Base-by-base conservation (phyloP, 2,888 invertebrate genomes). In the Perithous albicinctus region DNA sequence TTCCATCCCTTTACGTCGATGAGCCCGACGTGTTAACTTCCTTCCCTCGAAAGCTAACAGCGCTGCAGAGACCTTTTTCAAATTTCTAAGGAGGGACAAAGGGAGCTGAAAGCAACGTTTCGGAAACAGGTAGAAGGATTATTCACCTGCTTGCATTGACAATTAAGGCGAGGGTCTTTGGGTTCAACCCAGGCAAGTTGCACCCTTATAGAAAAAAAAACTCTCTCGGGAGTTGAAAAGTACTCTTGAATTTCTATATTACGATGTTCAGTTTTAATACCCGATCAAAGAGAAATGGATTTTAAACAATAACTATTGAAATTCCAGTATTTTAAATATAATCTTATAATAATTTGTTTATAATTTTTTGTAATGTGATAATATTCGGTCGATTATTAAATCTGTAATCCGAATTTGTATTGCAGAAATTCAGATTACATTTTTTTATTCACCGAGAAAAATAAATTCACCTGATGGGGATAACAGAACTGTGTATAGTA, bases 111-210 rank as follows among this genome's bases (percentile, higher is more conserved):
- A 32, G 29, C 20, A 32, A 54, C n/a, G n/a, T 32, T 78, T 64
- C 41, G 26, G 18, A 32, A 29, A 59, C 70, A 78, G 77, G 77
- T 70, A 70, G 56, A 70, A 63, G 70, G 70, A 64, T 78, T 70
- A 63, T 78, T 6, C 77, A 70, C 63, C 63, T 70, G 70, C 63
- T n/a, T 35, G 35, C 59, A 0, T 59, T 59, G 66, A 41, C 41
- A 59, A 72, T 59, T 35, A 26, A 20, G 56, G 26, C 41, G 56
- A 26, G 56, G 41, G 32, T 18, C 38, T 32, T 12, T 18, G 32
- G 43, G 18, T 43, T 20, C n/a, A n/a, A 59, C 18, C 10, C 18
- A 12, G 12, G 56, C 41, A 20, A 63, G 41, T 38, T 63, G 38
- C 23, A 59, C 32, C 35, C 59, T 59, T 32, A 12, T 15, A 2